Base-by-base conservation (phyloP, 2,113 vertebrate genomes). In the Sinocyclocheilus anophthalmus region DNA sequence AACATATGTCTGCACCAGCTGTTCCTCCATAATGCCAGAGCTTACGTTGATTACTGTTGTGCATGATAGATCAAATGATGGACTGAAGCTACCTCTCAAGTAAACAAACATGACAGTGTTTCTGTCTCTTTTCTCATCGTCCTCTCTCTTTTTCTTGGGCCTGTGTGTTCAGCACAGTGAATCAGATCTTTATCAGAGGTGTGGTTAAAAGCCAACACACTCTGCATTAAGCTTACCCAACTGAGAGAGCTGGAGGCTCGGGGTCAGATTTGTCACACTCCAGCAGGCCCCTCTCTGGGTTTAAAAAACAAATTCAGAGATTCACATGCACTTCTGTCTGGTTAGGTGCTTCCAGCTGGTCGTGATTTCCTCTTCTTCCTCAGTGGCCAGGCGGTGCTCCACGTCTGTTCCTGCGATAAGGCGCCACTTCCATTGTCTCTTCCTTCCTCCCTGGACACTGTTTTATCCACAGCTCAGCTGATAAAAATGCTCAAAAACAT, bases 1-100 rank as follows among this genome's bases (percentile, higher is more conserved):
- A 3, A 73, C 84, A 42, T 24, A 91, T 92, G 91, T 79, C 88
- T 22, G 16, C 72, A 81, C 92, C 95, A 96, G 95, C 94, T 96
- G 95, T 91, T 94, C 84, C 18, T 37, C 89, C 63, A 90, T 88
- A 87, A 87, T 88, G 72, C 86, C 93, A 92, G 93, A 89, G 88
- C 92, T 93, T 93, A 89, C 90, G 92, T 88, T 88, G 92, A 94
- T 93, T 90, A 70, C 30, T 86, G 81, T 85, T 57, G 88, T 88
- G n/a, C 26, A 86, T 88, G 85, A 83, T 14, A 39, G 24, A 59
- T 65, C 85, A 1, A 92, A 89, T 88, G 26, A 84, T 77, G 59
- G 33, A 2, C 48, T 10, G 39, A 86, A 80, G 9, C 18, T n/a
- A 7, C 7, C 5, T 4, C 55, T 30, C 20, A 33, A 33, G n/a